phyloP scores from a whole-genome alignment of 2,888 invertebrate species.

The Melikaiella ostensackeni region DNA sequence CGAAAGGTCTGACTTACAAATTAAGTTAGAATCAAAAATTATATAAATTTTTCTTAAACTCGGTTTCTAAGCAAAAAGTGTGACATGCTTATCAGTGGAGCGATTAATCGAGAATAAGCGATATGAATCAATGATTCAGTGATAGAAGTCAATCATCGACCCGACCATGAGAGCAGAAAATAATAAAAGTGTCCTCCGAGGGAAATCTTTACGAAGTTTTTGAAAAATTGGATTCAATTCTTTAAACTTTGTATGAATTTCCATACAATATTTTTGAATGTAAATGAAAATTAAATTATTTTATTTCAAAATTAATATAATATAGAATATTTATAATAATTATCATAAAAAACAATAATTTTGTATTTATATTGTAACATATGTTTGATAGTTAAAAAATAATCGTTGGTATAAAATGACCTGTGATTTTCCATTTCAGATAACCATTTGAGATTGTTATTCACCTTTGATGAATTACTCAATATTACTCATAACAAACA shows the following conservation, averaged over 20 bases:
- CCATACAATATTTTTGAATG: no score
- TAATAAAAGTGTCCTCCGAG: background rate
- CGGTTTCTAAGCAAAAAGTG: background rate
- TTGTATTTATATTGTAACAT: no score
- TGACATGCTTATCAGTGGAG: background rate
- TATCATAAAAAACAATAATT: no score
- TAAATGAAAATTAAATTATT: no score
- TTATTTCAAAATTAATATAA: no score
- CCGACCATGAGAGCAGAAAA: background rate
- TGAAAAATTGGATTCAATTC: background rate
- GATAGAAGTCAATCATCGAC: constrained; percentile 35
- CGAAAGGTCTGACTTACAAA: background rate
- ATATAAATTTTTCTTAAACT: background rate
- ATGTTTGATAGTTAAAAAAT: no score
- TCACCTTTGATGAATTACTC: no score
- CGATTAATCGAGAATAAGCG: background rate
- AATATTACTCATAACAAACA: background rate
- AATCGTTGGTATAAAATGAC: no score
- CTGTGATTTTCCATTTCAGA: no score
- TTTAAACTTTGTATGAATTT: no score
- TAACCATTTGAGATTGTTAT: no score
- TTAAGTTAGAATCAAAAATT: background rate
- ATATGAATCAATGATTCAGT: constrained; percentile 6
- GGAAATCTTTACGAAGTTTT: background rate
- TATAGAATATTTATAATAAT: no score